Conservation (phyloP, 2,113 vertebrate genomes). For the Gavia stellata region DNA sequence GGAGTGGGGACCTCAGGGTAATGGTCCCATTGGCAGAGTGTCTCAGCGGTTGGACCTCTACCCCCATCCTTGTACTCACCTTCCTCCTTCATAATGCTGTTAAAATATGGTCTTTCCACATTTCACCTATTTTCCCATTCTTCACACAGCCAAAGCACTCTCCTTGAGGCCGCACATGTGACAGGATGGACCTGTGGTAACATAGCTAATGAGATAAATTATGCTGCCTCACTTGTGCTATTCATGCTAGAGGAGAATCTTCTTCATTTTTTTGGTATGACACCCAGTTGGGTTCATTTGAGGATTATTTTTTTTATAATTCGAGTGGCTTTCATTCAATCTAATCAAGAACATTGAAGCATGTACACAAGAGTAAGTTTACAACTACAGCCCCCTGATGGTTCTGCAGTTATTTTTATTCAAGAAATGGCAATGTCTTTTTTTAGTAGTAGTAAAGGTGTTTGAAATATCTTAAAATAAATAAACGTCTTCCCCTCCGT, state of each 20-base stretch:
- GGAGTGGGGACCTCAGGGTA: not conserved
- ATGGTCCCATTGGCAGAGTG: not conserved
- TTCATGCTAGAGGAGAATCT: not conserved
- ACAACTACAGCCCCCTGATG: not conserved
- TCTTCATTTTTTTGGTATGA: not conserved
- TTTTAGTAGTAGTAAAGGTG: not conserved
- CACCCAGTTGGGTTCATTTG: not conserved
- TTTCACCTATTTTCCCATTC: not conserved
- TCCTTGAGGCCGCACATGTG: not conserved
- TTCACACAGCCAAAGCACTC: not conserved
- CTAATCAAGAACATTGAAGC: not conserved
- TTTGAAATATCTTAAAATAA: not conserved
- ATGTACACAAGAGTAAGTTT: not conserved
- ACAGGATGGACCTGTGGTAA: not conserved
- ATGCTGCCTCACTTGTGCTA: not conserved
- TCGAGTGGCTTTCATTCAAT: not conserved
- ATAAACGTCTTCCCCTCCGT: not conserved
- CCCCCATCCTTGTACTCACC: not conserved
- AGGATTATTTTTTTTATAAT: not conserved
- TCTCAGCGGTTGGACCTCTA: not conserved
- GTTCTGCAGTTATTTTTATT: not conserved
- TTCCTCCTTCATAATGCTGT: not conserved
- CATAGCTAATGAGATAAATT: not conserved
- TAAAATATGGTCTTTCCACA: not conserved
- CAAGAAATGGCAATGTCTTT: accelerated